Base-by-base conservation (phyloP, 2,888 invertebrate species). In the Tethea ocularis region DNA sequence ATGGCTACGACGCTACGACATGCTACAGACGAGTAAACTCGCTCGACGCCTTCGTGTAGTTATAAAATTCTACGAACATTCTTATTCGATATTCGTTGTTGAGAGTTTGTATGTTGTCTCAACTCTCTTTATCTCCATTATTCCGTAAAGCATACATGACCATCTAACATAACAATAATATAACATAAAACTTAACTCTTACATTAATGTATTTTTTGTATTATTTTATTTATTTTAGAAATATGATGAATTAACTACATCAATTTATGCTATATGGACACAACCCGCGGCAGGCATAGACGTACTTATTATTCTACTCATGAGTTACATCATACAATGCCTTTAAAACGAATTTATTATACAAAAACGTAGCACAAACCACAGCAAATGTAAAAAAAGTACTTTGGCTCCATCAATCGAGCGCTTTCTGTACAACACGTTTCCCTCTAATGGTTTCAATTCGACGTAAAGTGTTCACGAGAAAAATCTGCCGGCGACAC, bases 401-500 rank as follows among this genome's bases (percentile, higher is more conserved):
- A 29, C 38, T 26, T 33, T 59, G 60, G 68, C 61, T 64, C 75
- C 74, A 68, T 79, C 74, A 74, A 75, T 75, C 70, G 71, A 69
- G 72, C 69, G 62, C 73, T 75, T 68, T 73, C 64, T 69, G 71
- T 76, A 78, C 77, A 83, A 80, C 84, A 84, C 81, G 82, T 83
- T 80, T 75, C 65, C 68, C 69, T 71, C 68, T 80, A 83, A 85
- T 84, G 85, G 79, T 77, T 81, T 80, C 84, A 82, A 84, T 84
- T 86, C 82, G 77, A 77, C 72, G 73, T 70, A 76, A 80, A 87
- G 82, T 82, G 78, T 82, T 71, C 72, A 63, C 72, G 66, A 71
- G 78, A 72, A 72, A 73, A 78, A 77, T 77, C 72, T 75, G 68
- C 68, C 64, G 58, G 60, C 59, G 59, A 61, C 53, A 41, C 38